Evolutionary conservation across 2,888 invertebrate genomes (phyloP).

Genomic region (Andrena bicolor): DNA sequence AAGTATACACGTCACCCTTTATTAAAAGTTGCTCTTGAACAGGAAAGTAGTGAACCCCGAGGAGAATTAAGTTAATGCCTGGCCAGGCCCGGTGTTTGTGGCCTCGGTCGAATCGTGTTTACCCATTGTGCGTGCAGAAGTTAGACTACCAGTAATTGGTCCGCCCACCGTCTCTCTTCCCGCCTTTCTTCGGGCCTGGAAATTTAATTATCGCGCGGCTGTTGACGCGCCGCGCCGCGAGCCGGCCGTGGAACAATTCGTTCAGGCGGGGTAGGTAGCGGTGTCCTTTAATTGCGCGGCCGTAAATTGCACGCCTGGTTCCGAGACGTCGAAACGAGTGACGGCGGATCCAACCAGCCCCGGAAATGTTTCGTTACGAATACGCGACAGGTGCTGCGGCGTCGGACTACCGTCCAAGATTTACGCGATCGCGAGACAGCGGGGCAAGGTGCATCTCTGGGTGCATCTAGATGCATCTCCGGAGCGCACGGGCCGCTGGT

Average conservation of each 20-base stretch:
- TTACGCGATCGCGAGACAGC: conserved; percentile 15
- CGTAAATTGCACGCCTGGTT: conserved; percentile 35
- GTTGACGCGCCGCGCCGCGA: conserved; percentile 38
- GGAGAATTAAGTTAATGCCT: conserved; percentile 35
- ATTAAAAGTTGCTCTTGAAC: no score
- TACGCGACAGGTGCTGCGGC: conserved; percentile 21
- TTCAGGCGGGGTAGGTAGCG: conserved; percentile 34
- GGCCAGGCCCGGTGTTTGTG: conserved; percentile 11
- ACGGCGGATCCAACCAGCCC: neutral
- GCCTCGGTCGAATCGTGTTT: conserved; percentile 38
- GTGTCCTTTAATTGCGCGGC: conserved; percentile 28
- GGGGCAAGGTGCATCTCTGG: neutral
- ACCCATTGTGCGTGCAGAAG: conserved; percentile 34
- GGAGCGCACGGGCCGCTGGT: no score
- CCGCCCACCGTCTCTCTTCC: conserved; percentile 31
- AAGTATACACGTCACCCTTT: no score
- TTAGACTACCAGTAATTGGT: conserved; percentile 62
- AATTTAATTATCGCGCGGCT: conserved; percentile 79
- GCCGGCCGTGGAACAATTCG: conserved; percentile 44
- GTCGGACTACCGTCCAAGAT: neutral
- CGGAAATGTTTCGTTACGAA: conserved; percentile 27
- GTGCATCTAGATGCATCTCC: no score
- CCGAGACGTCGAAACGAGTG: conserved; percentile 15
- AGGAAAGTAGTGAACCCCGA: conserved; percentile 19
- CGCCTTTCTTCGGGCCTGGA: conserved; percentile 70